Conservation (phyloP, 2,888 invertebrate species). For the Ophion ellenae region DNA sequence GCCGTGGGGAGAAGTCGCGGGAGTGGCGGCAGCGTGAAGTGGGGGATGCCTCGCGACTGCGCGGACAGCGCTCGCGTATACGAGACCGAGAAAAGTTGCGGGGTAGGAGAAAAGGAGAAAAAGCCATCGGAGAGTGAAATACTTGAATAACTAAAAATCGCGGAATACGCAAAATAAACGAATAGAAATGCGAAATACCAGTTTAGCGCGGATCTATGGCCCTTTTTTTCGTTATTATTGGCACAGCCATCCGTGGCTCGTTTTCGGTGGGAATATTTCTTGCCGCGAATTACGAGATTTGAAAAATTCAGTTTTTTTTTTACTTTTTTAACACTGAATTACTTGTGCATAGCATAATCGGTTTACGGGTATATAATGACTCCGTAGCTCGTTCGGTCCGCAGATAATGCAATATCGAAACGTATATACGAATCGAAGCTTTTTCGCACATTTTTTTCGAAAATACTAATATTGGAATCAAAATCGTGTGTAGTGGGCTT, state of each 20-base stretch:
- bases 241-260: too few species aligned
- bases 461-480: too few species aligned
- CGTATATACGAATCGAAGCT: too few species aligned
- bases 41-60: background rate
- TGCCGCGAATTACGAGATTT: background rate
- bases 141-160: slow-evolving; percentile 12
- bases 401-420: background rate
- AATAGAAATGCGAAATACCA: slow-evolving; percentile 12
- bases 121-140: background rate
- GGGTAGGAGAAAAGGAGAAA: background rate
- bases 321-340: too few species aligned
- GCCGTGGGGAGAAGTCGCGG: slow-evolving; percentile 18
- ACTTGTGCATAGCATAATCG: background rate
- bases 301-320: background rate
- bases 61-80: background rate
- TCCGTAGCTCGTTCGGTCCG: background rate
- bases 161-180: slow-evolving; percentile 9
- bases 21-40: background rate
- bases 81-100: background rate
- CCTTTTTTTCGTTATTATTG: background rate
- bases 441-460: too few species aligned
- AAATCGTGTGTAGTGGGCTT: too few species aligned
- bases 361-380: background rate
- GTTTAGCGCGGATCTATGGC: background rate
- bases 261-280: background rate